These are phyloP conservation scores for Pogonomyrmex californicus DNA, from an alignment of 1,140 invertebrate genomes.

Conservation along the genomic window DNA sequence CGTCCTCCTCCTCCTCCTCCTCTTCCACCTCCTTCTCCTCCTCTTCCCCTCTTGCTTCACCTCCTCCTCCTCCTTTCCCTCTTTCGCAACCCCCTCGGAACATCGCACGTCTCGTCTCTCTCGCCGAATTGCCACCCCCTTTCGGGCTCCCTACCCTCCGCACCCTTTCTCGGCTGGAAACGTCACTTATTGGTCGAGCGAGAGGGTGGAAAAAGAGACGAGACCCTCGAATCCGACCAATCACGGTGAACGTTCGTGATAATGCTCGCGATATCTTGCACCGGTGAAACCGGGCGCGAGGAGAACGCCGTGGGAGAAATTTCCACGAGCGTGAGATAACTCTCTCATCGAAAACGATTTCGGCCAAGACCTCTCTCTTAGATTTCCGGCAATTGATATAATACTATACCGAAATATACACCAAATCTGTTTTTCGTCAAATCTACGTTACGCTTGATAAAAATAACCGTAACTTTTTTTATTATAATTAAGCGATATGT, in stretches of 20 bases:
- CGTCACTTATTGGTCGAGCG: constrained; percentile 83
- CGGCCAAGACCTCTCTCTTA: constrained; percentile 13
- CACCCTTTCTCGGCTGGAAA: constrained; percentile 82
- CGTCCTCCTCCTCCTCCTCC: constrained; percentile 24
- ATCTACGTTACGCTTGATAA: neutral
- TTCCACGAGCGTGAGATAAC: constrained; percentile 21
- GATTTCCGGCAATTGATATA: constrained; percentile 31
- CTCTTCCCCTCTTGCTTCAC: constrained; percentile 24
- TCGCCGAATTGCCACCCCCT: constrained; percentile 57
- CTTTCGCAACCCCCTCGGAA: constrained; percentile 73
- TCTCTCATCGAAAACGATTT: constrained; percentile 45
- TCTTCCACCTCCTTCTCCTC: constrained; percentile 11
- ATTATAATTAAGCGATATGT: neutral
- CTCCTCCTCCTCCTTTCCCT: constrained; percentile 1
- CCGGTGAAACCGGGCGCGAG: constrained; percentile 66
- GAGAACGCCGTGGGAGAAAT: constrained; percentile 48
- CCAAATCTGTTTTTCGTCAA: neutral
- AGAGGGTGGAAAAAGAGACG: constrained; percentile 74
- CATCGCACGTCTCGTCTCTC: constrained; percentile 71
- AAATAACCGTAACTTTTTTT: neutral
- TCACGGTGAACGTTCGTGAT: constrained; percentile 71
- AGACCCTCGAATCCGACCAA: constrained; percentile 75
- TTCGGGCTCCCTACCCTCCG: constrained; percentile 64
- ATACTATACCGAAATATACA: neutral
- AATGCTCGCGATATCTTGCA: constrained; percentile 73